Evolutionary conservation across 2,797 vertebrate species (phyloP), one percentile per base, ranked within the genome.

Genomic region (Karalla daura): DNA sequence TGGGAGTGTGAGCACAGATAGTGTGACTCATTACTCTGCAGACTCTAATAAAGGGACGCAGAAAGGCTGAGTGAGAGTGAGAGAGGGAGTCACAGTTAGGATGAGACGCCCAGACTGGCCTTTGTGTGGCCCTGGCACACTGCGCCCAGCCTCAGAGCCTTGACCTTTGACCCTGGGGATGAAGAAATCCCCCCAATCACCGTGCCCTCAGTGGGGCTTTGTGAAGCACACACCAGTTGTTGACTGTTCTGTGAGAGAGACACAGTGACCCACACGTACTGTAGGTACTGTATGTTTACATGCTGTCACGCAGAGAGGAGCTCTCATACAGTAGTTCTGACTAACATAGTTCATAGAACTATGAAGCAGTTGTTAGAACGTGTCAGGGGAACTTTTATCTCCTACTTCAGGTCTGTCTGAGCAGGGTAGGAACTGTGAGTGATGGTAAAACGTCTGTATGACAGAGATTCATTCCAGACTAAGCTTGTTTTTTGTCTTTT

Each of bases 51-150:
- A 71, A 67, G 54, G 66, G 21, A 58, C 35, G 44, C 47, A 51
- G 53, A 3, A 33, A 56, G 18, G 17, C 5, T 20, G 63, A 70
- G 23, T 11, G 28, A 77, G 51, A 39, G 36, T 15, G 10, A 51
- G 33, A 25, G 37, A 49, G 8, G 46, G 33, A 63, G 60, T 54
- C 49, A 20, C 58, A 63, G 81, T 78, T 85, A n/a, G n/a, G 73
- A 81, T 89, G 79, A 88, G 86, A 88, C 81, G 63, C 64, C 66
- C 64, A 1, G 65, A 21, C 59, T 68, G 74, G 73, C 70, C 84
- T 70, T 76, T 80, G 67, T 58, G 61, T 72, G 63, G 65, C 85
- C 74, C 69, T 74, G 76, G 80, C 84, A 79, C 80, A 39, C 74
- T 54, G 76, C 18, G 21, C 69, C 61, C 56, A 53, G 68, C 52